Percentiles rank a stretch among this genome's conserved stretches.
phyloP scores from a whole-genome alignment of 2,113 vertebrate genomes.

The Channa argus region DNA sequence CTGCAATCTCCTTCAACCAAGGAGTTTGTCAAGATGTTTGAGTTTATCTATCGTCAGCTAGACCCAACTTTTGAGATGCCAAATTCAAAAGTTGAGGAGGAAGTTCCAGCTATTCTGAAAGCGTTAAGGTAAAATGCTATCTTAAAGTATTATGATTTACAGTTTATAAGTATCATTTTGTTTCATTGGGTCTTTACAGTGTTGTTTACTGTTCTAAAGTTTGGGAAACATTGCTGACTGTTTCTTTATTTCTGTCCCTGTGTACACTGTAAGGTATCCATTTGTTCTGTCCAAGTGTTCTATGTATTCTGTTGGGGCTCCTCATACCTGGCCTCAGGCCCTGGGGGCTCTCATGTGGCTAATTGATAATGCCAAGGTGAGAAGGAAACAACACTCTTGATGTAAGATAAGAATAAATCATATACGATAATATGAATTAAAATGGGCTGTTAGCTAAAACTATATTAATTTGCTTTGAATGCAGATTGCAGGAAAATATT shows the following conservation, averaged over 20 bases:
- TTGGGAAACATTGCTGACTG: not conserved
- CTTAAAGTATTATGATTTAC: not conserved
- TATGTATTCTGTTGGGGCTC: slow-evolving; percentile 97
- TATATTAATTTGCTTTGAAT: not conserved
- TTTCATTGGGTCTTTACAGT: not conserved
- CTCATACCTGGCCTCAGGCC: slow-evolving; percentile 96
- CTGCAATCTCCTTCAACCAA: slow-evolving; percentile 95
- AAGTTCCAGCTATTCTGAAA: slow-evolving; percentile 92
- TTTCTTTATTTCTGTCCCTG: not conserved
- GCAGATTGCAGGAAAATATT: not conserved
- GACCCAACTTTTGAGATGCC: slow-evolving; percentile 91
- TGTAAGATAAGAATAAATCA: too few relatives aligned
- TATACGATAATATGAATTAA: not conserved
- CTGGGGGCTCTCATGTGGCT: slow-evolving; percentile 94
- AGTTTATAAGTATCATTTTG: not conserved
- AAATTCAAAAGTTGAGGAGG: slow-evolving; percentile 94
- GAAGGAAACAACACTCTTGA: not conserved
- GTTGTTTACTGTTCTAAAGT: not conserved
- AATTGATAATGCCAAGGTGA: slow-evolving; percentile 92
- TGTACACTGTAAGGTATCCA: slow-evolving; percentile 86
- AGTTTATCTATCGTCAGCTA: slow-evolving; percentile 90
- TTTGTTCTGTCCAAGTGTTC: slow-evolving; percentile 95
- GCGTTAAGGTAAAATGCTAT: slow-evolving; percentile 86
- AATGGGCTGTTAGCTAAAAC: not conserved
- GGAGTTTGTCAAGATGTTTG: slow-evolving; percentile 96